Evolutionary conservation across 2,888 invertebrate species (phyloP).

Genomic region (Erynnis tages): DNA sequence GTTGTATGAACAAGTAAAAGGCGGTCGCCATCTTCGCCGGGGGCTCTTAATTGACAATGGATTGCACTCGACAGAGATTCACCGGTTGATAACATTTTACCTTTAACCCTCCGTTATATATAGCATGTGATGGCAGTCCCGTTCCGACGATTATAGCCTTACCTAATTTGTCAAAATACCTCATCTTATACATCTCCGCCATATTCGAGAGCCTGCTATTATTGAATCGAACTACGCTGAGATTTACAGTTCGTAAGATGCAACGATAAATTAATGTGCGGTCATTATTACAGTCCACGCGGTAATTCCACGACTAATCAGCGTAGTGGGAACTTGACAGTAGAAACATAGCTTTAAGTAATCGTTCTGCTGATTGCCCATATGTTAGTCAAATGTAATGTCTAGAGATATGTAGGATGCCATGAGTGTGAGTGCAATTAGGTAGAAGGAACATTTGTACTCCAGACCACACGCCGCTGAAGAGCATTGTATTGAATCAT

Average conservation of each 20-base stretch:
- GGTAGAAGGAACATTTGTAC: slow-evolving; percentile 38
- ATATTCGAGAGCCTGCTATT: slow-evolving; percentile 11
- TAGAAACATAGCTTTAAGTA: slow-evolving; percentile 29
- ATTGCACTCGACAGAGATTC: slow-evolving; percentile 59
- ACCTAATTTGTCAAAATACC: slow-evolving; percentile 17
- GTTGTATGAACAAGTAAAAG: slow-evolving; percentile 71
- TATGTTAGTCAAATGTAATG: slow-evolving; percentile 43
- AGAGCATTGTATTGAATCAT: slow-evolving; percentile 15
- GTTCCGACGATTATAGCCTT: slow-evolving; percentile 10
- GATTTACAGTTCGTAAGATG: slow-evolving; percentile 25
- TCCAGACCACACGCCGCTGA: slow-evolving; percentile 38
- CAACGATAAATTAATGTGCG: slow-evolving; percentile 31
- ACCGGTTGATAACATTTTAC: slow-evolving; percentile 54
- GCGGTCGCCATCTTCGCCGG: slow-evolving; percentile 66
- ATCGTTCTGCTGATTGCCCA: slow-evolving; percentile 43
- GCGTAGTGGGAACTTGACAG: slow-evolving; percentile 29
- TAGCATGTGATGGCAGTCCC: slow-evolving; percentile 18
- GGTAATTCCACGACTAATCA: slow-evolving; percentile 32
- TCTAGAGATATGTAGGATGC: slow-evolving; percentile 46
- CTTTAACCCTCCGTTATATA: slow-evolving; percentile 51
- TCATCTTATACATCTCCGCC: slow-evolving; percentile 12
- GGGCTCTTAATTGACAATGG: slow-evolving; percentile 75
- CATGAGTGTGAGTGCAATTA: slow-evolving; percentile 49
- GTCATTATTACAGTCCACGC: slow-evolving; percentile 33
- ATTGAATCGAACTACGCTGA: slow-evolving; percentile 14